phyloP scores from a whole-genome alignment of 2,797 vertebrate species.

The Acanthornis magna region DNA sequence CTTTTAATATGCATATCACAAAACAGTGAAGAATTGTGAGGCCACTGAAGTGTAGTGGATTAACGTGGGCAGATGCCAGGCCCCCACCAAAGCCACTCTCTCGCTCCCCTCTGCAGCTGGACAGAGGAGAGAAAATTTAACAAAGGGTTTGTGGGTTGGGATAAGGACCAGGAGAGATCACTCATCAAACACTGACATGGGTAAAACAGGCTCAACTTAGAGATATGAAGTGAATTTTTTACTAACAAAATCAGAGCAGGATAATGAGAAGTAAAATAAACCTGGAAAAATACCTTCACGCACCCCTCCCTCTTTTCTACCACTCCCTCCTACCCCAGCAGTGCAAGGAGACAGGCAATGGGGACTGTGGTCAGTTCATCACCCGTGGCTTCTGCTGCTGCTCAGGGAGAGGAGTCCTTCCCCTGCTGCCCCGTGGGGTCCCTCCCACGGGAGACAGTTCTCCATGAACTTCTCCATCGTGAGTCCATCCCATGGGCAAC shows the following conservation, averaged over 20 bases:
- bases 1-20: neutral
- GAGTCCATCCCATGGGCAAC: neutral
- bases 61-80: neutral
- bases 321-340: neutral
- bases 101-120: neutral
- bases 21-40: neutral
- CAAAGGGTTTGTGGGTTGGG: neutral
- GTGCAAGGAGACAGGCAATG: neutral
- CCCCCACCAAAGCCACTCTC: neutral
- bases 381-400: fast-evolving
- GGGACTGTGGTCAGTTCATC: neutral
- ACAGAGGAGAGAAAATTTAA: neutral
- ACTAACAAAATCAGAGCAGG: neutral
- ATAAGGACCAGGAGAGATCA: neutral
- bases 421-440: neutral
- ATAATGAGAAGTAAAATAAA: neutral
- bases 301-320: too few species aligned
- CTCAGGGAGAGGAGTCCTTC: neutral
- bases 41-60: neutral
- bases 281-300: neutral
- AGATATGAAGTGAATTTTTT: neutral
- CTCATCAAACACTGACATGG: neutral
- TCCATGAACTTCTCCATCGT: neutral
- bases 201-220: neutral
- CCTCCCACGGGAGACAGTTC: neutral